phyloP scores from a whole-genome alignment of 2,113 vertebrate species.

The Corydoras sp. region DNA sequence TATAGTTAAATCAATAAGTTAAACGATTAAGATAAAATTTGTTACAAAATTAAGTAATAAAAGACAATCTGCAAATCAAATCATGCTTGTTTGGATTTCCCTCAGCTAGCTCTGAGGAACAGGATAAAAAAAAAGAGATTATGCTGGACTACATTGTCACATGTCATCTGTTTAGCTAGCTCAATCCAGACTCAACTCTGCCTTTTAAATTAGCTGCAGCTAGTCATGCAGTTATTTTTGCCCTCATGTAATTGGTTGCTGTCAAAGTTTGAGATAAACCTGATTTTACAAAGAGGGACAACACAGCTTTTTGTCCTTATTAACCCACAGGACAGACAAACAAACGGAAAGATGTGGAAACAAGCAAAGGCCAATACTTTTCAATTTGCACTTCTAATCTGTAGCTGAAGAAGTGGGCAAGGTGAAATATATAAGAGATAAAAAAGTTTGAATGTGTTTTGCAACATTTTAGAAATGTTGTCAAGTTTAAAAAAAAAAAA shows the following conservation, averaged over 20 bases:
- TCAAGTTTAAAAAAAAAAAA: background rate
- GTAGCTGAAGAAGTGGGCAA: slow-evolving; percentile 8
- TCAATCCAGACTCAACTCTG: slow-evolving; percentile 7
- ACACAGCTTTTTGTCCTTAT: slow-evolving; percentile 35
- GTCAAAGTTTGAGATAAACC: slow-evolving; percentile 39
- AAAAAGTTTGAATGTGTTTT: background rate
- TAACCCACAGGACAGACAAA: slow-evolving; percentile 28
- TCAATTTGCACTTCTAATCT: slow-evolving; percentile 33
- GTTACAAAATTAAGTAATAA: too few relatives aligned
- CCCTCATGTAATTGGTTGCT: slow-evolving; percentile 39
- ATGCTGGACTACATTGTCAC: slow-evolving; percentile 1
- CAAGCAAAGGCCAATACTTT: slow-evolving; percentile 13
- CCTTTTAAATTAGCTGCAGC: slow-evolving; percentile 22
- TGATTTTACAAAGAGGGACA: slow-evolving; percentile 24
- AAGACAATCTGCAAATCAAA: too few relatives aligned
- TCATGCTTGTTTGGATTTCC: background rate
- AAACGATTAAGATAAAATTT: too few relatives aligned
- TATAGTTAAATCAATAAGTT: too few relatives aligned
- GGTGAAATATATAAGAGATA: background rate
- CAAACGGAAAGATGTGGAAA: slow-evolving; percentile 35
- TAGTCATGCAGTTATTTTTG: slow-evolving; percentile 29
- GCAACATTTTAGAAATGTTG: slow-evolving; percentile 1
- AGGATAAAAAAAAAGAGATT: slow-evolving; percentile 19
- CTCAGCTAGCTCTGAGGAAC: background rate
- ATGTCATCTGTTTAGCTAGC: slow-evolving; percentile 10